Percentiles rank a stretch among this genome's conserved stretches.
These are phyloP conservation scores for Megalops atlanticus DNA, from an alignment of 2,113 vertebrate species.

Conservation along the genomic window DNA sequence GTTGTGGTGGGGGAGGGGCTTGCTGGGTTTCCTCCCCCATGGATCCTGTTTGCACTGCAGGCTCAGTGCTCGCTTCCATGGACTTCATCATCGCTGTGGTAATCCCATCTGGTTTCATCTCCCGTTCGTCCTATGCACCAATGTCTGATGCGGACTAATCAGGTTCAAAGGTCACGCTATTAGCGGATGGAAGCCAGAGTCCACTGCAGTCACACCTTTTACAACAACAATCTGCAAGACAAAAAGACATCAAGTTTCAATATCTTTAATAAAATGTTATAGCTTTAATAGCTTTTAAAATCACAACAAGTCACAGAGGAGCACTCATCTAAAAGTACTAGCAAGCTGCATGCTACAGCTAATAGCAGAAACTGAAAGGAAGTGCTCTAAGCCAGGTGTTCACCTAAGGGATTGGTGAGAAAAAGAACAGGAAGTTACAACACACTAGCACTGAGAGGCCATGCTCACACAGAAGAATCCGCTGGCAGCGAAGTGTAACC, in stretches of 20 bases:
- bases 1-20: slow-evolving; percentile 27
- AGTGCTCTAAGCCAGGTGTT: not conserved
- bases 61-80: slow-evolving; percentile 52
- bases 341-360: too few species aligned
- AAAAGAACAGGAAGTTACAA: not conserved
- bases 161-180: not conserved
- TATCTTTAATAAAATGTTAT: too few species aligned
- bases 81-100: slow-evolving; percentile 64
- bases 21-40: slow-evolving; percentile 41
- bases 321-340: too few species aligned
- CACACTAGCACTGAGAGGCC: not conserved
- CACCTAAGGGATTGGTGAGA: not conserved
- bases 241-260: not conserved
- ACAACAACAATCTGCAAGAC: not conserved
- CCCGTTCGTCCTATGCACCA: slow-evolving; percentile 22
- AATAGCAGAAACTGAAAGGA: not conserved
- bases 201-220: not conserved
- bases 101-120: slow-evolving; percentile 75
- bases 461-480: too few species aligned
- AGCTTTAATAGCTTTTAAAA: too few species aligned
- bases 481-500: too few species aligned
- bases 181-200: not conserved
- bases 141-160: not conserved
- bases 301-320: too few species aligned
- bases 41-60: slow-evolving; percentile 23